These are phyloP conservation scores for Apogon hyalosoma DNA, from an alignment of 2,797 vertebrate genomes.

Conservation along the genomic window DNA sequence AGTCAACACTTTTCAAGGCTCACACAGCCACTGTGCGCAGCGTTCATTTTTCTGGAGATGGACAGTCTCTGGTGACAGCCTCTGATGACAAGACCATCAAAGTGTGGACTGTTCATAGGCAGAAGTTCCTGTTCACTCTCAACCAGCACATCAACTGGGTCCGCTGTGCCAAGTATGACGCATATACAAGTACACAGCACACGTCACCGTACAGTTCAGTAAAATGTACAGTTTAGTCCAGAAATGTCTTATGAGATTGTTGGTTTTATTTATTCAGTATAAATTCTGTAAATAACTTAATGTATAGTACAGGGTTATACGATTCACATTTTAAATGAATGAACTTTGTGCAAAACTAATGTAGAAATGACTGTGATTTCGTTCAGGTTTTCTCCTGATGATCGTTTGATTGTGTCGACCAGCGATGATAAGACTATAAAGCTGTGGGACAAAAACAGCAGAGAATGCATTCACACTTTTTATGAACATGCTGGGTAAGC, in stretches of 20 bases:
- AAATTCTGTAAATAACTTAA: background rate
- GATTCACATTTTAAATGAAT: background rate
- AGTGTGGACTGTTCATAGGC: slow-evolving; percentile 94
- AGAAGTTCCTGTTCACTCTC: slow-evolving; percentile 96
- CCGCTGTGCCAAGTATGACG: slow-evolving; percentile 93
- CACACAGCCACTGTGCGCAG: slow-evolving; percentile 93
- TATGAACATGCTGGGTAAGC: slow-evolving; percentile 93
- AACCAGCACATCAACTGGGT: slow-evolving; percentile 98
- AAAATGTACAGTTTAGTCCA: background rate
- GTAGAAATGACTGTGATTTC: slow-evolving; percentile 3
- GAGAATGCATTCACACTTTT: slow-evolving; percentile 94
- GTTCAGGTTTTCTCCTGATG: slow-evolving; percentile 95
- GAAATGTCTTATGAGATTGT: background rate
- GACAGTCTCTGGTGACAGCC: slow-evolving; percentile 92
- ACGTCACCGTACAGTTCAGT: background rate
- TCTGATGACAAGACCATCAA: slow-evolving; percentile 98
- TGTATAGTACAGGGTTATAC: no score
- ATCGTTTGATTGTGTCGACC: slow-evolving; percentile 91
- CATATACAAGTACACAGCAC: background rate
- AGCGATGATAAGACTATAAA: slow-evolving; percentile 97
- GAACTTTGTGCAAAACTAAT: background rate
- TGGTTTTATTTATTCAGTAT: background rate
- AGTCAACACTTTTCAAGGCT: slow-evolving; percentile 92
- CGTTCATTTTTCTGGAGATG: slow-evolving; percentile 92
- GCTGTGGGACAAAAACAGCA: slow-evolving; percentile 96